These are phyloP conservation scores for Coleophora deauratella DNA, from an alignment of 2,888 invertebrate species.

Conservation along the genomic window DNA sequence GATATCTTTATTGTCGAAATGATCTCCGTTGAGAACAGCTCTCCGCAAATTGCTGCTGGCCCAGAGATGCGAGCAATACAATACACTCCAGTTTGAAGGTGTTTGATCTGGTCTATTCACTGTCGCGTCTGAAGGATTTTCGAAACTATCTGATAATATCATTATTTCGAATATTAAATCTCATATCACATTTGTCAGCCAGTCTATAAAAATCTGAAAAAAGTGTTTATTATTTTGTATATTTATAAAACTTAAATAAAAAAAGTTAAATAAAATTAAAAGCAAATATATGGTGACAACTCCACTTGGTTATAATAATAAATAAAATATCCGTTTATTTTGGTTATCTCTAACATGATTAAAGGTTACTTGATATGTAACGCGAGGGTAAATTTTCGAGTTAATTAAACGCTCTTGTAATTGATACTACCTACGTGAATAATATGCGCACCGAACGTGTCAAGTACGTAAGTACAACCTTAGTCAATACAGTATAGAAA, in stretches of 20 bases:
- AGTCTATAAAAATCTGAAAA: no score
- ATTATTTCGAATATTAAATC: conserved; percentile 27
- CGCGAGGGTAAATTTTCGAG: conserved; percentile 16
- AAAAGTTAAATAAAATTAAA: no score
- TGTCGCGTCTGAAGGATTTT: conserved; percentile 31
- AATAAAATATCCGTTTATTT: no score
- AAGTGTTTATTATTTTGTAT: no score
- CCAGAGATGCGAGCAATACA: conserved; percentile 63
- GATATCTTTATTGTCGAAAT: conserved; percentile 37
- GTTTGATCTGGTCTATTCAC: conserved; percentile 35
- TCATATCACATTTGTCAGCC: no score
- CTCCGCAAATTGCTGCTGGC: conserved; percentile 47
- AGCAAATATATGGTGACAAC: no score
- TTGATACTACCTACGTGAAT: conserved; percentile 12
- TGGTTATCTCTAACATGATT: no score
- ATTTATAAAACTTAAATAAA: no score
- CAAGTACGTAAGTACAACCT: no score
- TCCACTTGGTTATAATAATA: no score
- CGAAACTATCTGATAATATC: conserved; percentile 42
- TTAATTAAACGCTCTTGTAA: conserved; percentile 23
- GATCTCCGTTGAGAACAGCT: conserved; percentile 39
- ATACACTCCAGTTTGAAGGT: conserved; percentile 43
- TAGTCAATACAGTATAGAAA: no score
- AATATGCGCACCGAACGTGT: no score
- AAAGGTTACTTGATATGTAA: conserved; percentile 10